Evolutionary conservation across 2,113 vertebrate genomes (phyloP).

Genomic region (Scophthalmus maximus): DNA sequence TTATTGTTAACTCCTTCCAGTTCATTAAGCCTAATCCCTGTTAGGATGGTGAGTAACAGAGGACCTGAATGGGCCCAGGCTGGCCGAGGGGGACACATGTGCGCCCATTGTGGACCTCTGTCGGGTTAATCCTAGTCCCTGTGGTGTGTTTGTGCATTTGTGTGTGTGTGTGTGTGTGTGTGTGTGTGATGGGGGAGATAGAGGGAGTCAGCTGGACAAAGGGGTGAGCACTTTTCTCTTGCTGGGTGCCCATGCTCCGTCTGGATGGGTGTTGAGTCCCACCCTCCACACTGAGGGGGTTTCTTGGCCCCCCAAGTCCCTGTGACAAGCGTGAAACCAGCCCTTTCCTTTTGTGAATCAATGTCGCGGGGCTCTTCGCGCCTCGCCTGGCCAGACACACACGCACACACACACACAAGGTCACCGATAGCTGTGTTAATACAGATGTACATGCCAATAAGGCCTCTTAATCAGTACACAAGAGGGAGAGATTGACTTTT

Average conservation of each 20-base stretch:
- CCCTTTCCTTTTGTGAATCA: conserved; percentile 81
- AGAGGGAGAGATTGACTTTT: conserved; percentile 82
- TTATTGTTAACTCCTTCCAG: conserved; percentile 99
- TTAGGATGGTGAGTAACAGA: conserved; percentile 88
- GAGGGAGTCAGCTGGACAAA: conserved; percentile 57
- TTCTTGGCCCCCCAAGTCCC: conserved; percentile 64
- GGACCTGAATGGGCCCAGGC: conserved; percentile 88
- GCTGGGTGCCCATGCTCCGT: conserved; percentile 45
- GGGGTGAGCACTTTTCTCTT: conserved; percentile 56
- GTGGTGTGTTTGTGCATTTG: conserved; percentile 69
- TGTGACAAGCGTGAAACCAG: conserved; percentile 77
- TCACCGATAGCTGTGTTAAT: conserved; percentile 75
- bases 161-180: conserved; percentile 45
- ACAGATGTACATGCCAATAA: conserved; percentile 83
- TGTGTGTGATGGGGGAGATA: conserved; percentile 44
- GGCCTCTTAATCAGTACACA: conserved; percentile 82
- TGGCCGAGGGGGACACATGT: conserved; percentile 87
- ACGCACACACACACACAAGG: conserved; percentile 55
- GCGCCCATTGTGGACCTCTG: conserved; percentile 88
- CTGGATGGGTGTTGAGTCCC: conserved; percentile 53
- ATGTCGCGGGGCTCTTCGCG: conserved; percentile 57
- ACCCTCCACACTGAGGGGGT: conserved; percentile 55
- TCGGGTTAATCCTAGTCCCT: conserved; percentile 87
- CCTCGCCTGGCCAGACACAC: conserved; percentile 43
- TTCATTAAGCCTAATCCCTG: conserved; percentile 98